Conservation (phyloP, 2,113 vertebrate genomes). For the Capreolus pygargus region DNA sequence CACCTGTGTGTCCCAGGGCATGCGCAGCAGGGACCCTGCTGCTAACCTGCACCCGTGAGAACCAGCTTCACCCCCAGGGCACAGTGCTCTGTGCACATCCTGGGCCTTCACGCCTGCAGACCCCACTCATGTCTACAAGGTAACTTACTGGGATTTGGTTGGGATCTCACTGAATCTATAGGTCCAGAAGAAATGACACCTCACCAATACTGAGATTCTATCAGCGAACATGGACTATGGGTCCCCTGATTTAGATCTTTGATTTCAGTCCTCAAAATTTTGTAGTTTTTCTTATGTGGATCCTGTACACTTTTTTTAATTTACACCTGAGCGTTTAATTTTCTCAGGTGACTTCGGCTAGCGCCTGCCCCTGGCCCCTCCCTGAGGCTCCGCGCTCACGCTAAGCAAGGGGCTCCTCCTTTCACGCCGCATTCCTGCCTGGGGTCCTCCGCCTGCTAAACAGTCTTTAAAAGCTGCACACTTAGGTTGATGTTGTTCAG, state of each 20-base stretch:
- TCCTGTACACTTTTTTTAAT: neutral
- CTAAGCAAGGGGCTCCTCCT: no score
- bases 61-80: neutral
- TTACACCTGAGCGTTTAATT: neutral
- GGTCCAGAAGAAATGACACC: neutral
- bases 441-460: neutral
- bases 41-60: fast-evolving
- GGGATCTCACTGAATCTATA: neutral
- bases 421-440: neutral
- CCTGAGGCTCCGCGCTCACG: fast-evolving
- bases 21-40: no score
- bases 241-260: neutral
- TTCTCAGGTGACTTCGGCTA: fast-evolving
- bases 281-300: neutral
- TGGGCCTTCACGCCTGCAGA: neutral
- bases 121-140: neutral
- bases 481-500: neutral
- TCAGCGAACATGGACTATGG: neutral
- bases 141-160: neutral
- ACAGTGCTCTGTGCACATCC: neutral
- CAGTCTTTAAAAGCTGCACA: no score
- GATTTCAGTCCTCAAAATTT: neutral
- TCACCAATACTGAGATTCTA: neutral
- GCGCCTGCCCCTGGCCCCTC: no score
- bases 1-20: no score